Evolutionary conservation across 2,888 invertebrate species (phyloP), one percentile per base, ranked within the genome.

Genomic region (Eupelmus urozonus): DNA sequence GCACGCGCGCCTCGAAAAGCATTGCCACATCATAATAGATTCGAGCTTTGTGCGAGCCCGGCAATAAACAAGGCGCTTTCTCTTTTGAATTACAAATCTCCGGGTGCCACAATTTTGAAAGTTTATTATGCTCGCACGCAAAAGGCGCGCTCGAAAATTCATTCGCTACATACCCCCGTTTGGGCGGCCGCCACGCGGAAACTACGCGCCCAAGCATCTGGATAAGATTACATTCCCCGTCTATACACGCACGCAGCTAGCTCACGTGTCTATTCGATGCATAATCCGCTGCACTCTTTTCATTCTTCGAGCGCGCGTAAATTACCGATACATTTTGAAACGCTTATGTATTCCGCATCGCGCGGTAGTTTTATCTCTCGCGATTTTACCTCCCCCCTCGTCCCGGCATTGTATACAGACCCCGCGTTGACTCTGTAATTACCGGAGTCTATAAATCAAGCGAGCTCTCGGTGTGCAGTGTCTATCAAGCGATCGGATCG

Each of bases 401-500:
- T 25, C 53, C 20, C 13, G 13, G 69, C 42, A 63, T 63, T 63
- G 63, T 63, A 29, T 53, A 7, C 51, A 51, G 51, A n/a, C 16
- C 13, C 49, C 3, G 51, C 34, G 65, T 45, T 45, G 67, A 55
- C 67, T 55, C 34, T 34, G 67, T 42, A 72, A 72, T 72, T 72
- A 72, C 60, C 42, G 40, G 18, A 53, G 63, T 23, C 55, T 25
- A 72, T 72, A 72, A 72, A 72, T 72, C 72, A 53, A 53, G 59
- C 34, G 16, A n/a, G 51, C 51, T 16, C 42, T 7, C 5, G 7
- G 40, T 51, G 20, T 23, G 55, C 65, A 7, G 2, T 42, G 72
- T 72, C 72, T 72, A 63, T 72, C 72, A 63, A 34, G 49, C 34
- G 40, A 53, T 72, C 72, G 72, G 72, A 53, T 72, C 70, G 55